phyloP scores from a whole-genome alignment of 2,888 invertebrate genomes.

The Anaspis maculata region DNA sequence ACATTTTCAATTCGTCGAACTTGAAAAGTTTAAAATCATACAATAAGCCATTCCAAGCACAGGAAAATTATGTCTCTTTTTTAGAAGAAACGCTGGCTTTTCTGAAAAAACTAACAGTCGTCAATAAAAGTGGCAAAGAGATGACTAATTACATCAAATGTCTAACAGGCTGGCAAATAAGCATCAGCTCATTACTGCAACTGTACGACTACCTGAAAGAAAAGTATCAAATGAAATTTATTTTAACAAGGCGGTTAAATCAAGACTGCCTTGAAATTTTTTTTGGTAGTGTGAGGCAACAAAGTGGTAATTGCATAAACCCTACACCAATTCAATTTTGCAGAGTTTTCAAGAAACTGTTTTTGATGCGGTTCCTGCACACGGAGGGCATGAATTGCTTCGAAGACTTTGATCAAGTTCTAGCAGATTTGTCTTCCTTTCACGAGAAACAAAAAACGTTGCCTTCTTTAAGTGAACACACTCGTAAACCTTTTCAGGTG shows the following conservation, averaged over 20 bases:
- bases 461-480: not conserved
- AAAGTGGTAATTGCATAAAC: no score
- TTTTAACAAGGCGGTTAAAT: not conserved
- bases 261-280: constrained; percentile 3
- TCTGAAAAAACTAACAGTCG: not conserved
- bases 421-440: constrained; percentile 12
- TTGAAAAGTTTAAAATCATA: not conserved
- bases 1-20: not conserved
- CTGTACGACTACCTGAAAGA: not conserved
- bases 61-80: not conserved
- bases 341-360: constrained; percentile 17
- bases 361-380: constrained; percentile 11
- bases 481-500: constrained; percentile 1
- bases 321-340: constrained; percentile 2
- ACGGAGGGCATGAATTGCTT: constrained; percentile 13
- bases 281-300: no score
- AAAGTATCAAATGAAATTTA: not conserved
- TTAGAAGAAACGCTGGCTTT: not conserved
- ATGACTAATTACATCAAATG: no score
- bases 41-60: not conserved
- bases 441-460: not conserved
- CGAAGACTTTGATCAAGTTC: constrained; percentile 14
- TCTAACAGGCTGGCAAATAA: no score
- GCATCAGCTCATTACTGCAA: not conserved
- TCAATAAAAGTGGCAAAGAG: not conserved